Evolutionary conservation across 2,113 vertebrate species (phyloP).

Genomic region (Chroicocephalus ridibundus): DNA sequence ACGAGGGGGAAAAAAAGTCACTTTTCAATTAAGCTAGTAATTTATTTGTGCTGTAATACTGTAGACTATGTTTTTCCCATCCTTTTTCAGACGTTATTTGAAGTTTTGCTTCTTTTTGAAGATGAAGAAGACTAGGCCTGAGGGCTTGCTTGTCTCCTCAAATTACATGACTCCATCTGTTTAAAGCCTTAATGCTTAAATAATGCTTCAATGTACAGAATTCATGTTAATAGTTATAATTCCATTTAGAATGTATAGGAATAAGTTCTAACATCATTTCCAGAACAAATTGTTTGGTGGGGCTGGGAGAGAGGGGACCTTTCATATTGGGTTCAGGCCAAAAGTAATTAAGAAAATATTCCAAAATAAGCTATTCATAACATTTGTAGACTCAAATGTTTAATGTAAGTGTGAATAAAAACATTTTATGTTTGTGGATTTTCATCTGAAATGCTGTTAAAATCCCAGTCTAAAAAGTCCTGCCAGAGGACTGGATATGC

Average conservation of each 20-base stretch:
- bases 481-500: not conserved
- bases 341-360: not conserved
- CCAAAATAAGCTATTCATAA: not conserved
- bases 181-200: not conserved
- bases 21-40: conserved; percentile 23
- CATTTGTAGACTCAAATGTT: not conserved
- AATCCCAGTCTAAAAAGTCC: not conserved
- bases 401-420: not conserved
- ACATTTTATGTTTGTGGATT: not conserved
- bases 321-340: not conserved
- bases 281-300: not conserved
- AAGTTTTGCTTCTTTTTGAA: conserved; percentile 5
- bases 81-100: not conserved
- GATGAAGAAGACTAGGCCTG: not conserved
- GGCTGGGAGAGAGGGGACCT: not conserved
- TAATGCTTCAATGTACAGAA: not conserved
- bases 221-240: not conserved
- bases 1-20: not conserved
- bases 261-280: not conserved
- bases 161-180: not conserved
- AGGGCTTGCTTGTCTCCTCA: not conserved
- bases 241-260: not conserved
- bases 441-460: not conserved
- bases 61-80: not conserved
- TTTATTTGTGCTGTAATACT: conserved; percentile 21